Percentiles rank a stretch among this genome's conserved stretches.
phyloP scores from a whole-genome alignment of 53 echinoderm and acorn worm genomes.

The Apostichopus leukothele region DNA sequence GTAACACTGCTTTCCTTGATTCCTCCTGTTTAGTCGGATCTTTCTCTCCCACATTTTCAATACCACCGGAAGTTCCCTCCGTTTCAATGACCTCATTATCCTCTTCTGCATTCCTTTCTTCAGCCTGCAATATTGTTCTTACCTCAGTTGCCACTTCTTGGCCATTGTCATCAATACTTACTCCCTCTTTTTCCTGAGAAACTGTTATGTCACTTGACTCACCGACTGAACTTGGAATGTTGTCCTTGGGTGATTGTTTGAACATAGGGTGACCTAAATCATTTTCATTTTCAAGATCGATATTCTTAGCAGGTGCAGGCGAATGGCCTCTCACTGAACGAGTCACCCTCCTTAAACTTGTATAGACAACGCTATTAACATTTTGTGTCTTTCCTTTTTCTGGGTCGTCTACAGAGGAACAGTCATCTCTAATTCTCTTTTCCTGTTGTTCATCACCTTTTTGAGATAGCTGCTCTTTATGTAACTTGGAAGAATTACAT shows the following conservation, averaged over 20 bases:
- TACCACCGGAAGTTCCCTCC: neutral
- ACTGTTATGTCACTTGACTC: neutral
- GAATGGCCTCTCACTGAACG: neutral
- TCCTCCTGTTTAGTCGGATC: neutral
- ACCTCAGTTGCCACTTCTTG: neutral
- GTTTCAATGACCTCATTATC: neutral
- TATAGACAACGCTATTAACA: neutral
- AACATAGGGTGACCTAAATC: too few relatives aligned
- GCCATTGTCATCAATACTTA: neutral
- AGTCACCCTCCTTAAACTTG: constrained; percentile 6
- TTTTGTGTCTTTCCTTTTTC: neutral
- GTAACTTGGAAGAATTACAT: neutral
- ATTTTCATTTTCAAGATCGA: neutral
- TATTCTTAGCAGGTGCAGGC: neutral
- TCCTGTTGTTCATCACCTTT: neutral
- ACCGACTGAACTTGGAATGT: neutral
- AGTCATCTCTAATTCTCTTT: neutral
- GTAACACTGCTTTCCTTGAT: neutral
- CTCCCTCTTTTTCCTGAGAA: neutral
- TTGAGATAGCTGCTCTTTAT: neutral
- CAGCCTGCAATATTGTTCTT: neutral
- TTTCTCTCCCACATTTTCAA: neutral
- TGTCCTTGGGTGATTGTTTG: too few relatives aligned
- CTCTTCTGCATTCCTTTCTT: neutral
- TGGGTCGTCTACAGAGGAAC: neutral